Percentiles rank a stretch among this genome's conserved stretches.
phyloP scores from a whole-genome alignment of 2,888 invertebrate species.

The Pseudococcus longispinus region DNA sequence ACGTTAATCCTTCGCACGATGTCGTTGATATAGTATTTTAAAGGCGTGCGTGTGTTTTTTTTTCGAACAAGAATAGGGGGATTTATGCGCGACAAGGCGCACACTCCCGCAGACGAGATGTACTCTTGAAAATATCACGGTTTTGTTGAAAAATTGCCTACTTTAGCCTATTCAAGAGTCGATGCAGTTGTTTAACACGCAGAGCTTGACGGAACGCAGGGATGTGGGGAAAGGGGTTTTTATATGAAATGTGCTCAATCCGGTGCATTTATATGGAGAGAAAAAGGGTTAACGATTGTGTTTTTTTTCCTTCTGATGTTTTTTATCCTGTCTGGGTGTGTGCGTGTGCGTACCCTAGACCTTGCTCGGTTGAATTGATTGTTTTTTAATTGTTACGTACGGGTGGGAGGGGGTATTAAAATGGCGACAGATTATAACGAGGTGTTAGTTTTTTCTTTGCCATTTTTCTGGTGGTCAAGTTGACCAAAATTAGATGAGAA shows the following conservation, averaged over 20 bases:
- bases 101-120: neutral
- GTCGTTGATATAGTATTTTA: neutral
- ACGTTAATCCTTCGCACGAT: neutral
- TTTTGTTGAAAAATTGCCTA: constrained; percentile 22
- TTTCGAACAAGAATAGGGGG: neutral
- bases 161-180: constrained; percentile 14
- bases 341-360: constrained; percentile 5
- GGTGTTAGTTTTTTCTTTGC: neutral
- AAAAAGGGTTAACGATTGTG: neutral
- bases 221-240: neutral
- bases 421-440: neutral
- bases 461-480: too few relatives aligned
- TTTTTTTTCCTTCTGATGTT: neutral
- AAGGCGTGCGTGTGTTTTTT: neutral
- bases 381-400: neutral
- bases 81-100: neutral
- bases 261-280: neutral
- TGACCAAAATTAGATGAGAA: too few relatives aligned
- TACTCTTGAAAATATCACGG: constrained; percentile 7
- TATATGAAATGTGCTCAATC: neutral
- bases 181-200: constrained; percentile 17
- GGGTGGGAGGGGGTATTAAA: neutral
- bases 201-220: neutral
- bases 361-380: neutral
- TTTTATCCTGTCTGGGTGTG: neutral